Percentiles rank a stretch among this genome's conserved stretches.
Conservation (phyloP, 2,888 invertebrate genomes). For the Patella pellucida region DNA sequence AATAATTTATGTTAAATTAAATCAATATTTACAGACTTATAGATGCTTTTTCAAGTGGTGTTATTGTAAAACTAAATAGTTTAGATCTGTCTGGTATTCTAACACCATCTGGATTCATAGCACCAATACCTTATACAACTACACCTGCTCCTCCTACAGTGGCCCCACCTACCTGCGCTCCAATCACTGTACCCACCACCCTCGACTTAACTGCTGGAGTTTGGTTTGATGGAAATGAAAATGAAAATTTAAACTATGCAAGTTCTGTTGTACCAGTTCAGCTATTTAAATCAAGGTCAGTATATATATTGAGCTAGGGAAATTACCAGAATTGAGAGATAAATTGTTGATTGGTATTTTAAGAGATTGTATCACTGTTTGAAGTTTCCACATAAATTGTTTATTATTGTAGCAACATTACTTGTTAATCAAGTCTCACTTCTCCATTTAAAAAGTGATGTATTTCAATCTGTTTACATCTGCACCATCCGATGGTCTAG, state of each 20-base stretch:
- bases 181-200: neutral
- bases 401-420: too few relatives aligned
- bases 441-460: too few relatives aligned
- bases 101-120: constrained; percentile 7
- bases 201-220: neutral
- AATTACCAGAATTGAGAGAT: too few relatives aligned
- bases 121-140: constrained; percentile 19
- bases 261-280: neutral
- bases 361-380: too few relatives aligned
- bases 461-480: too few relatives aligned
- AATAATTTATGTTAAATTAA: too few relatives aligned
- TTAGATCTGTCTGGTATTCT: constrained; percentile 11
- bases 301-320: neutral
- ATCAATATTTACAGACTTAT: neutral
- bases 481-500: too few relatives aligned
- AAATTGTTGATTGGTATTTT: too few relatives aligned
- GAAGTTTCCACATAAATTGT: too few relatives aligned
- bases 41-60: neutral
- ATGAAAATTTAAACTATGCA: neutral
- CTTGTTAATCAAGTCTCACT: too few relatives aligned
- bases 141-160: neutral
- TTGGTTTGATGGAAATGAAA: constrained; percentile 16
- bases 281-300: neutral
- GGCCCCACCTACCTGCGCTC: constrained; percentile 2
- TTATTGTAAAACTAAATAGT: neutral